Evolutionary conservation across 2,888 invertebrate genomes (phyloP), one percentile per base, ranked within the genome.

Genomic region (Schizaphis graminum): DNA sequence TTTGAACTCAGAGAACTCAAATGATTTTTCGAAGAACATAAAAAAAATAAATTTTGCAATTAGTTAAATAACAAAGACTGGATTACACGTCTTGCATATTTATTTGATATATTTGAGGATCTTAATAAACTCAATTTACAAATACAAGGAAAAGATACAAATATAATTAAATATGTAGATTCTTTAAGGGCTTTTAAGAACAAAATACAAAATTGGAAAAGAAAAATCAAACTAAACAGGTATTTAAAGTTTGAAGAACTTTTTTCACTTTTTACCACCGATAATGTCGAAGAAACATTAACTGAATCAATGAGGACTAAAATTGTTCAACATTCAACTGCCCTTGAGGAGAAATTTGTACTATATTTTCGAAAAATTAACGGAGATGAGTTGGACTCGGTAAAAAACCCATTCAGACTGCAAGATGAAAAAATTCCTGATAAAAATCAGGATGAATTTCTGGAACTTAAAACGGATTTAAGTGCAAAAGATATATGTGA

Each of bases 181-280:
- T 61, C 21, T 91, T 61, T 94, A 91, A 57, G 88, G 49, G 92
- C 89, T 44, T 94, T 94, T 67, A 84, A 91, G 35, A 91, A 89
- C 47, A 94, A 94, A 94, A 47, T 93, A 90, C 57, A 94, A 90
- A 89, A 93, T 61, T 94, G 93, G 93, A 94, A 93, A 90, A 89
- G 61, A 77, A 94, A 93, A 53, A 86, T 94, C 61, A 92, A 93
- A 84, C 35, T 47, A 89, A 93, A 56, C 57, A 94, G 26, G 47
- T 93, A 28, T 92, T 53, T 88, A 49, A 84, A 61, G 56, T 94
- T 93, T 89, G 56, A 92, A 57, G 91, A 94, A 56, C 88, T 87
- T 94, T 56, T 61, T 92, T 86, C 47, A 47, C 53, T 88, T 94
- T 88, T 87, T 61, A 57, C 94, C 47, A 77, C 57, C 77, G 26